These are phyloP conservation scores for Prionace glauca DNA, from an alignment of 2,797 vertebrate genomes.

Conservation along the genomic window DNA sequence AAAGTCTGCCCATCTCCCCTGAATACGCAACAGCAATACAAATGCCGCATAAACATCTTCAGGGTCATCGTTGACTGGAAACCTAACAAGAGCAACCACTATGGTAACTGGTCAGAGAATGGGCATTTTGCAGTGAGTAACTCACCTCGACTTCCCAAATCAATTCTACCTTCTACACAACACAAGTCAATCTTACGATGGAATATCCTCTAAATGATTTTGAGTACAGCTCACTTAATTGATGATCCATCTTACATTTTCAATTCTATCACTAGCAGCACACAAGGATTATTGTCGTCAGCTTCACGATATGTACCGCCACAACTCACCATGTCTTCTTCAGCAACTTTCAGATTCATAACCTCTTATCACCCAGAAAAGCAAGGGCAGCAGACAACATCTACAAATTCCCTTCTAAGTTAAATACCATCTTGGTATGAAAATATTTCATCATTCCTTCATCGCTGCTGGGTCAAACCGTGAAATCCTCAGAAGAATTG, in stretches of 20 bases:
- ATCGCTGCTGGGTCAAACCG: background rate
- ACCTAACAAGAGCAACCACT: too few relatives aligned
- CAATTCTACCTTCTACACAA: background rate
- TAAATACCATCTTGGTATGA: background rate
- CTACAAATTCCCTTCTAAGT: background rate
- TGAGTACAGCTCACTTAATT: background rate
- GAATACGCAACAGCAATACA: background rate
- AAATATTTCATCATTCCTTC: too few relatives aligned
- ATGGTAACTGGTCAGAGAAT: too few relatives aligned
- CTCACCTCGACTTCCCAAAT: too few relatives aligned
- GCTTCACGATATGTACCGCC: background rate
- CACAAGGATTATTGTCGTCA: background rate
- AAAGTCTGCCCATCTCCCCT: background rate
- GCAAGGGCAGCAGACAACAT: background rate
- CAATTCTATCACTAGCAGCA: background rate
- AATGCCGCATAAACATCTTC: too few relatives aligned
- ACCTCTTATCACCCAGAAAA: background rate
- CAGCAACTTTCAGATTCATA: background rate
- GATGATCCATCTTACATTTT: background rate
- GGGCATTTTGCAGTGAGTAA: too few relatives aligned
- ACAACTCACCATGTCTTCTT: background rate
- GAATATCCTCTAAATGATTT: background rate
- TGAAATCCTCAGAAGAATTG: background rate
- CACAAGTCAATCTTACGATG: background rate
- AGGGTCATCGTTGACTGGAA: too few relatives aligned